Evolutionary conservation across 1,140 invertebrate species (phyloP).

Genomic region (Druon quercuslanigerum): DNA sequence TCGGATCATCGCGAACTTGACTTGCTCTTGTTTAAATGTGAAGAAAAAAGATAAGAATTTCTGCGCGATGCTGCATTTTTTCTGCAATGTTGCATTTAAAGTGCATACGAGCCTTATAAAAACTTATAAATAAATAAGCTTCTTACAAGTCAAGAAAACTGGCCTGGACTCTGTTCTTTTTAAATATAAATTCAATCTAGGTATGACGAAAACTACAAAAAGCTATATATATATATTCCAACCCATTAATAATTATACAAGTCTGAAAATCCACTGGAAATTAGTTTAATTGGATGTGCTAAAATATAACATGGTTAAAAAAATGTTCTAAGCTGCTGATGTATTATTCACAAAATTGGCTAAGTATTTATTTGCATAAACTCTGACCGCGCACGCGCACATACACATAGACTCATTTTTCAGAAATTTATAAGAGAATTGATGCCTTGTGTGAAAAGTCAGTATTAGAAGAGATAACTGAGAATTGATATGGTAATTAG

Average conservation of each 20-base stretch:
- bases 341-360: slow-evolving; percentile 28
- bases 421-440: slow-evolving; percentile 10
- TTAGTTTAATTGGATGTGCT: background rate
- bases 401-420: background rate
- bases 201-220: background rate
- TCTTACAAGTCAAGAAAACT: no score
- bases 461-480: slow-evolving; percentile 3
- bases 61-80: no score
- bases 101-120: no score
- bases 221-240: slow-evolving; percentile 11
- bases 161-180: slow-evolving; percentile 4
- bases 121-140: no score
- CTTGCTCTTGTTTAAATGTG: no score
- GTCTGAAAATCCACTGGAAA: background rate
- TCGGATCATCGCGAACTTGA: no score
- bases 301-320: background rate
- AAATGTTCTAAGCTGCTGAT: slow-evolving; percentile 1
- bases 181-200: background rate
- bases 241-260: slow-evolving; percentile 25
- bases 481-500: slow-evolving; percentile 53
- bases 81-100: no score
- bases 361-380: slow-evolving; percentile 15
- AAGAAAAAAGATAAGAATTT: no score
- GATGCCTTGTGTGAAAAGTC: slow-evolving; percentile 3
- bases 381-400: no score